Percentiles rank a stretch among this genome's conserved stretches.
Conservation (phyloP, 2,113 vertebrate species). For the Megaleporinus macrocephalus region DNA sequence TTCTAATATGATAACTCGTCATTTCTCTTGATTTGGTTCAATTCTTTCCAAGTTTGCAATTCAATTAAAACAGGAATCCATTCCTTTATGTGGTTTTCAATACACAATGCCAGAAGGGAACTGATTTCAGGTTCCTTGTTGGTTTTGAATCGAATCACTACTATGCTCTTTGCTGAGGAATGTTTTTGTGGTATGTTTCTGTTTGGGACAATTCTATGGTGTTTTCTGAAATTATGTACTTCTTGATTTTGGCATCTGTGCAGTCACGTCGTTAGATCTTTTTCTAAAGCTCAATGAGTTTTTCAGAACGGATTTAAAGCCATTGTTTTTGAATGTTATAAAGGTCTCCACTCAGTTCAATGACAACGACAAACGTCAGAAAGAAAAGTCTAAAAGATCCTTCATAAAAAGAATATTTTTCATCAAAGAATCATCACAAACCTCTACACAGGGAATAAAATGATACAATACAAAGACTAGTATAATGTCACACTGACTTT, state of each 20-base stretch:
- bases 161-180: too few species aligned
- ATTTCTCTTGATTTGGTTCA: background rate
- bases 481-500: background rate
- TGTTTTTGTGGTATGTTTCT: too few species aligned
- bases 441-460: too few species aligned
- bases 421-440: too few species aligned
- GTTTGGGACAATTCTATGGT: too few species aligned
- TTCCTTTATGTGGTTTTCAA: background rate
- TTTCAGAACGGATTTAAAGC: too few species aligned
- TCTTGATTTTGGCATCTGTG: too few species aligned
- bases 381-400: background rate
- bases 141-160: background rate
- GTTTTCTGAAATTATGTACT: too few species aligned
- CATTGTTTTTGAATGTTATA: background rate
- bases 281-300: too few species aligned
- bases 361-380: background rate
- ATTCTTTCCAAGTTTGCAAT: conserved; percentile 6
- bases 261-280: too few species aligned
- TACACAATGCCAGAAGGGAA: background rate
- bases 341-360: background rate
- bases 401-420: background rate
- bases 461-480: too few species aligned
- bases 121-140: conserved; percentile 11
- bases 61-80: background rate
- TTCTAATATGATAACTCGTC: conserved; percentile 6